These are phyloP conservation scores for Girardinichthys multiradiatus DNA, from an alignment of 2,113 vertebrate genomes.

Conservation along the genomic window DNA sequence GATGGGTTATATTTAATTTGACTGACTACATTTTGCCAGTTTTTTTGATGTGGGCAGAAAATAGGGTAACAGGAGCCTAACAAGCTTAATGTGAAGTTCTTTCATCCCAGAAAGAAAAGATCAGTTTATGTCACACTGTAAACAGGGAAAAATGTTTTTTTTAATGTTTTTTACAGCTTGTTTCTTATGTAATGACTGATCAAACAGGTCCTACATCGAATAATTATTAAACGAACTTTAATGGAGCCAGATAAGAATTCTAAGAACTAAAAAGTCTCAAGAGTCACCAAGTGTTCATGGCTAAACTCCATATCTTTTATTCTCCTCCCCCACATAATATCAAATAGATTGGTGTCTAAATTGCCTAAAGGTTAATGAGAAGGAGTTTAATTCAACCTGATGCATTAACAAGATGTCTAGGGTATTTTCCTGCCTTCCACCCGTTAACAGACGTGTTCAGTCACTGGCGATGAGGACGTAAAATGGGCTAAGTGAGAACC, in stretches of 20 bases:
- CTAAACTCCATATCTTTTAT: conserved; percentile 17
- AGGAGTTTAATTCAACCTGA: conserved; percentile 8
- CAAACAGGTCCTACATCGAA: background rate
- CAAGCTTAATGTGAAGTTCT: conserved; percentile 4
- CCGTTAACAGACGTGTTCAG: conserved; percentile 10
- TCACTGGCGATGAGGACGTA: background rate
- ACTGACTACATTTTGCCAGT: conserved; percentile 3
- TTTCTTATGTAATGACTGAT: conserved; percentile 6
- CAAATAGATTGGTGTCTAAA: conserved; percentile 14
- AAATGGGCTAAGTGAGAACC: conserved; percentile 17
- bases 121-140: conserved; percentile 2
- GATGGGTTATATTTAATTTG: conserved; percentile 12
- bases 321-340: conserved; percentile 28
- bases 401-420: conserved; percentile 21
- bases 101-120: background rate
- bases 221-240: too few relatives aligned
- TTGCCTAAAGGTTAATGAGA: conserved; percentile 40
- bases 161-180: background rate
- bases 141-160: background rate
- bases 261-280: background rate
- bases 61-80: conserved; percentile 1
- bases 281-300: conserved; percentile 1
- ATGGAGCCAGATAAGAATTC: background rate
- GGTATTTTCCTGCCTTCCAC: conserved; percentile 46
- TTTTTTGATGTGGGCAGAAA: background rate